A percentile compares a stretch with the other conserved stretches of the same genome.
Evolutionary conservation across 2,888 invertebrate genomes (phyloP).

Genomic region (Oegoconia quadripuncta): DNA sequence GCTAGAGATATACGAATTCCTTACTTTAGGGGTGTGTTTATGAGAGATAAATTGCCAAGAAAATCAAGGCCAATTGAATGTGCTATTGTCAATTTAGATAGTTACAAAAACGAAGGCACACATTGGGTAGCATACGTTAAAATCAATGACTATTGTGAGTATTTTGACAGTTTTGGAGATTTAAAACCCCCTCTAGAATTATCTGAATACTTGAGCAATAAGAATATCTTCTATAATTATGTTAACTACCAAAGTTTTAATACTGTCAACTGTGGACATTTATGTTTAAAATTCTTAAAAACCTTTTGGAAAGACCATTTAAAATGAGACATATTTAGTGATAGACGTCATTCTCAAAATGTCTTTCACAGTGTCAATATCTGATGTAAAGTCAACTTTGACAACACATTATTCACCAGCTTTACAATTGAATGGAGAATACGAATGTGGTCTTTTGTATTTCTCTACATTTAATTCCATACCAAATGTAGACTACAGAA

Average conservation of each 20-base stretch:
- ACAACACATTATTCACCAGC: no score
- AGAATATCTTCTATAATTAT: constrained; percentile 4
- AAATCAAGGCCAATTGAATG: constrained; percentile 20
- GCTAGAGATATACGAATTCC: constrained; percentile 11
- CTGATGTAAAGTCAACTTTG: no score
- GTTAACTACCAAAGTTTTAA: constrained; percentile 1
- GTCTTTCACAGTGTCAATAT: constrained; percentile 2
- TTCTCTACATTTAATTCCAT: constrained; percentile 3
- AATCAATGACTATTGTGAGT: no score
- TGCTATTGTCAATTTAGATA: no score
- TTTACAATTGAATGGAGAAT: no score
- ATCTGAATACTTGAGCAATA: no score
- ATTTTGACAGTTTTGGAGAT: no score
- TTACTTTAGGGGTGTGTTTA: constrained; percentile 17
- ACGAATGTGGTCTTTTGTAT: no score
- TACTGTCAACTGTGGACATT: constrained; percentile 3
- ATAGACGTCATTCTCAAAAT: not conserved
- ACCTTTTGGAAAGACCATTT: not conserved
- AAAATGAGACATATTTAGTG: not conserved
- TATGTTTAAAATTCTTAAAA: no score
- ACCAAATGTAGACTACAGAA: not conserved
- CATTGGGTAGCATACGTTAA: no score
- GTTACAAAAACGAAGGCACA: no score
- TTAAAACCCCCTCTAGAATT: no score
- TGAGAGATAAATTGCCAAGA: constrained; percentile 23